A percentile compares a stretch with the other conserved stretches of the same genome.
phyloP scores from a whole-genome alignment of 2,113 vertebrate genomes.

The Pelecanus crispus region DNA sequence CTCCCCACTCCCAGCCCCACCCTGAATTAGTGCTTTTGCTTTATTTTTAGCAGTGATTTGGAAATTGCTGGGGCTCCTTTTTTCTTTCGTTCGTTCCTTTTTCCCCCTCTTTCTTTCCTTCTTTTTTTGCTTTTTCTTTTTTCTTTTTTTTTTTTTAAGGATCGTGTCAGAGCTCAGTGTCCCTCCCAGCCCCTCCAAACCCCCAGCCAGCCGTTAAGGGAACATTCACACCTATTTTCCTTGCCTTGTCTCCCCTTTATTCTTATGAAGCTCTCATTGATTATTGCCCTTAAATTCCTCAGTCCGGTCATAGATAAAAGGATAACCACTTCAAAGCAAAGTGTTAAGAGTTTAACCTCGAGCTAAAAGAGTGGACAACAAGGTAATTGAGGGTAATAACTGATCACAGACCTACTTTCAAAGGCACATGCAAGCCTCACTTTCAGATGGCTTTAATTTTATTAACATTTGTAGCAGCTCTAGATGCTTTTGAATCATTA shows the following conservation, averaged over 20 bases:
- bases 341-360: conserved; percentile 96
- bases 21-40: conserved; percentile 29
- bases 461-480: conserved; percentile 92
- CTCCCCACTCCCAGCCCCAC: conserved; percentile 37
- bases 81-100: not conserved
- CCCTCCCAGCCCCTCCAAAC: not conserved
- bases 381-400: conserved; percentile 97
- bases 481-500: conserved; percentile 75
- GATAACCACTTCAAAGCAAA: conserved; percentile 98
- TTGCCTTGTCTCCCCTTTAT: conserved; percentile 75
- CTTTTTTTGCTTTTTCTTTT: not conserved
- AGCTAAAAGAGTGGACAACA: conserved; percentile 93
- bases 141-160: not conserved
- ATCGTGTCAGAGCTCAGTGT: not conserved
- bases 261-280: conserved; percentile 91
- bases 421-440: conserved; percentile 77
- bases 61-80: not conserved
- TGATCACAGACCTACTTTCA: conserved; percentile 88
- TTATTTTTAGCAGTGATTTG: conserved; percentile 67
- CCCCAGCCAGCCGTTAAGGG: conserved; percentile 43
- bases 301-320: conserved; percentile 97
- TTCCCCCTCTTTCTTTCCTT: not conserved
- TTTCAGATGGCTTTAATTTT: conserved; percentile 94
- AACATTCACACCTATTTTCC: conserved; percentile 82
- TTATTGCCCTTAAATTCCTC: conserved; percentile 96